Conservation (phyloP, 1,140 invertebrate genomes). For the Hyles euphorbiae region DNA sequence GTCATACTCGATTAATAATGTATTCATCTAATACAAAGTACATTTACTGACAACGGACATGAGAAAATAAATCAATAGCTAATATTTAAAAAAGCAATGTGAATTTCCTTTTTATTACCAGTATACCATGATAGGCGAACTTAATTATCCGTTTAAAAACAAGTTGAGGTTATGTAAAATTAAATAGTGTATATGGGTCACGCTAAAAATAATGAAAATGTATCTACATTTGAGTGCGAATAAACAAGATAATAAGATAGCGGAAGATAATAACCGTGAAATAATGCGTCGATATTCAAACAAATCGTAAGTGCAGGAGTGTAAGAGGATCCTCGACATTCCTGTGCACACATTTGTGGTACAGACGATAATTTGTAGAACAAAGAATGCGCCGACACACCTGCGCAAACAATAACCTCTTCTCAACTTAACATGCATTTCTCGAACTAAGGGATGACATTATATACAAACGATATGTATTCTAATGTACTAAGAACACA, state of each 20-base stretch:
- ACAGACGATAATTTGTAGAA: slow-evolving; percentile 65
- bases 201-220: not conserved
- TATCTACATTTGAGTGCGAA: not conserved
- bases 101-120: too few relatives aligned
- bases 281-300: not conserved
- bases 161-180: slow-evolving; percentile 3
- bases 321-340: slow-evolving; percentile 39
- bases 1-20: too few relatives aligned
- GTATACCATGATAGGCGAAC: too few relatives aligned
- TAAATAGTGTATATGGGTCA: slow-evolving; percentile 2
- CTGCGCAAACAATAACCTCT: slow-evolving; percentile 57
- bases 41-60: too few relatives aligned
- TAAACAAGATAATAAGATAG: not conserved
- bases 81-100: too few relatives aligned
- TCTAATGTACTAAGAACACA: slow-evolving; percentile 1
- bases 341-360: slow-evolving; percentile 32
- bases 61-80: too few relatives aligned
- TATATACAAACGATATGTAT: not conserved
- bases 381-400: slow-evolving; percentile 59
- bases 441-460: slow-evolving; percentile 31
- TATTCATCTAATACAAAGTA: too few relatives aligned
- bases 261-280: not conserved
- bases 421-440: slow-evolving; percentile 41
- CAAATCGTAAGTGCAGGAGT: slow-evolving; percentile 7
- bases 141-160: too few relatives aligned